Base-by-base conservation (phyloP, 1,140 invertebrate species). In the Stenopsyche tienmushanensis region DNA sequence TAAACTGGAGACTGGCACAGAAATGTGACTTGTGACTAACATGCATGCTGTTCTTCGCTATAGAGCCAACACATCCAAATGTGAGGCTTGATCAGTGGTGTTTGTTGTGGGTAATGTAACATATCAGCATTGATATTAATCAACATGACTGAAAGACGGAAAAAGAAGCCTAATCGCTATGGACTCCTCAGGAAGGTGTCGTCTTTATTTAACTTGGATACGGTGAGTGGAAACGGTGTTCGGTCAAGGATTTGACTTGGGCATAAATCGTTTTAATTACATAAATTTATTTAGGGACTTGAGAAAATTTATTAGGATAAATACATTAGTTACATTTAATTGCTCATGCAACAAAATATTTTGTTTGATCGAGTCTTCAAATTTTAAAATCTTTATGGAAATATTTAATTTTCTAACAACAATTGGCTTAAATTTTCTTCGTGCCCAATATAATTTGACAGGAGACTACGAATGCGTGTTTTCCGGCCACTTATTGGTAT, bases 171-270 rank as follows among this genome's bases (percentile, higher is more conserved):
- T 76, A 86, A 87, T 75, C 86, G 88, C 76, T 87, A 89, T 80
- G 86, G 88, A 76, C 91, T 92, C 77, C 87, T 92, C 74, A 90
- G 90, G 81, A 92, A 91, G 83, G 90, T 92, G 66, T 91, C 90
- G 71, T 91, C 90, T 66, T 82, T 92, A 72, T 91, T 92, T 82
- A 91, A 90, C 83, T 84, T 92, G 78, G 90, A 92, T 75, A 87
- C 86, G 87, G 89, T 88, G 83, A 89, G 84, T 80, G 72, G 72
- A 47, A 29, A 57, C 20, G 13, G 42, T 60, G 57, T 15, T 60
- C n/a, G 23, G 41, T 34, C 53, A 57, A 21, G 7, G 17, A 47
- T 47, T 47, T 47, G 44, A 47, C 17, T 34, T 18, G 44, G 44
- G 44, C 44, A 47, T 47, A 47, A 7, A 9, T 20, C 17, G 7